Percentiles rank a stretch among this genome's conserved stretches.
phyloP scores from a whole-genome alignment of 1,140 invertebrate species.

The Psix sp. region DNA sequence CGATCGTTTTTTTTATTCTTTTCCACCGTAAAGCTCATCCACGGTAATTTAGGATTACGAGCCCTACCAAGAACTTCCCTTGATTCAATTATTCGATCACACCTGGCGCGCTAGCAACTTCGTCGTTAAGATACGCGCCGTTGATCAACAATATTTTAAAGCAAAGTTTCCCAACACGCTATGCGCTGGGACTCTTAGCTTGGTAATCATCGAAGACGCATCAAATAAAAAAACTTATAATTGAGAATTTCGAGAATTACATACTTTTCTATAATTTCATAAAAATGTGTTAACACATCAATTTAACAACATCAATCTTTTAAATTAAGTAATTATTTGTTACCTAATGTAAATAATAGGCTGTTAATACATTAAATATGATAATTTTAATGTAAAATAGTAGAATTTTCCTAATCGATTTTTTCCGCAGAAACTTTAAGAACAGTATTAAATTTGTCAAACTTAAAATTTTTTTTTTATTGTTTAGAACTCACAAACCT shows the following conservation, averaged over 20 bases:
- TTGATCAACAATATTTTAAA: slow-evolving; percentile 60
- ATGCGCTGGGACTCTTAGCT: slow-evolving; percentile 15
- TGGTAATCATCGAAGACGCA: slow-evolving; percentile 34
- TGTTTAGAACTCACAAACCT: no score
- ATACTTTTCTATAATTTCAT: no score
- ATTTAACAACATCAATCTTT: no score
- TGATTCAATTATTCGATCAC: slow-evolving; percentile 61
- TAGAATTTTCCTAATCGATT: no score
- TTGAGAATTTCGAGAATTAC: slow-evolving; percentile 39
- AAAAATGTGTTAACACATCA: no score
- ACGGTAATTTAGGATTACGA: slow-evolving; percentile 50
- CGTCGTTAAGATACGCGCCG: slow-evolving; percentile 57
- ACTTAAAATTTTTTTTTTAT: no score
- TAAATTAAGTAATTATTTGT: no score
- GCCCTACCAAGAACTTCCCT: slow-evolving; percentile 35
- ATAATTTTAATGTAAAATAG: no score
- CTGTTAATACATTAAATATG: no score
- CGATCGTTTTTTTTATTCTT: slow-evolving; percentile 9
- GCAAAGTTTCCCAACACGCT: slow-evolving; percentile 24
- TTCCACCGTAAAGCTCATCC: slow-evolving; percentile 16
- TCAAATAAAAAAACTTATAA: slow-evolving; percentile 40
- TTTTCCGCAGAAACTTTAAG: no score
- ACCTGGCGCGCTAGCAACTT: slow-evolving; percentile 52
- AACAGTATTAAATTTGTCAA: no score
- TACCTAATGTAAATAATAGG: no score